Evolutionary conservation across 2,888 invertebrate genomes (phyloP), one percentile per base, ranked within the genome.

Genomic region (Eupsilia transversa): DNA sequence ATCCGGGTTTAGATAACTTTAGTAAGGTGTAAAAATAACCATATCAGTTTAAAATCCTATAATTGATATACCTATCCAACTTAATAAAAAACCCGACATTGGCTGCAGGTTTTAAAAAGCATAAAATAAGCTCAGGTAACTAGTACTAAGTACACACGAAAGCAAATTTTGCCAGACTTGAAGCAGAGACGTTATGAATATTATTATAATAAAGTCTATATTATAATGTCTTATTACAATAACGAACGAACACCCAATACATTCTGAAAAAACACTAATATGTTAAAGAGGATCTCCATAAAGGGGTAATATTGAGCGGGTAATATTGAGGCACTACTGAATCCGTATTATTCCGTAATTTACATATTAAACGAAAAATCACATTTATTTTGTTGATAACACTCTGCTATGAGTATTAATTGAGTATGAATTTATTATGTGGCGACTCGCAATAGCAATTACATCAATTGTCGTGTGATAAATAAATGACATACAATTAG

Each of bases 321-420:
- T n/a, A n/a, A n/a, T n/a, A n/a, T n/a, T n/a, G n/a, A 57, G 33
- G 59, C 43, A 60, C 69, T 72, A 72, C 46, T 38, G 57, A 61
- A 65, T 72, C 27, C 33, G 20, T 27, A 80, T 79, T 82, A 82
- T 79, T 73, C 52, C 9, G 17, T 71, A 43, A 85, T 86, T 85
- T 85, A 72, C 85, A 86, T 86, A 80, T 86, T 82, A 80, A 86
- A 78, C 79, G 80, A 86, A 86, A 80, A 84, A 77, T 74, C 71
- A 57, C 77, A 74, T 76, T 82, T 73, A 80, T 72, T 66, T 74
- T 57, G 70, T 64, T 67, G 59, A 84, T 76, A 75, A 52, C 72
- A 60, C 64, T 35, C 60, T 69, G 67, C 63, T 61, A 54, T 56
- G 59, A 38, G 65, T 77, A 70, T 81, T 84, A 84, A 87, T 86